Base-by-base conservation (phyloP, 1,140 invertebrate genomes). In the Apocrypta bakeri region DNA sequence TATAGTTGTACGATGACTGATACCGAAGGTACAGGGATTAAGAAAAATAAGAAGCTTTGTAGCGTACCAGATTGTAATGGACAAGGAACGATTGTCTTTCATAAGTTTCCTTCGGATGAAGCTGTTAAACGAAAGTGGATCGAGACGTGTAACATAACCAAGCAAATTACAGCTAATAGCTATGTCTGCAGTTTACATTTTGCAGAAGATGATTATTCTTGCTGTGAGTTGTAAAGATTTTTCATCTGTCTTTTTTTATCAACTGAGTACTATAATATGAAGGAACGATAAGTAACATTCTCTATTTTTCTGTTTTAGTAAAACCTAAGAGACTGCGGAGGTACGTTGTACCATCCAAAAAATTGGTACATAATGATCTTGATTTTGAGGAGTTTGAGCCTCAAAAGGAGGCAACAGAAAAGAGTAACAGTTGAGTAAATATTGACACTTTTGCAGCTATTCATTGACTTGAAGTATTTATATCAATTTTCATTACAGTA, bases 141-240 rank as follows among this genome's bases (percentile, higher is more conserved):
- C n/a, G 31, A 21, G 1, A 29, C 42, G 3, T 79, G 78, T 29
- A 61, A 61, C 42, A 79, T 79, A 56, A 72, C 78, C 40, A 71
- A 71, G 8, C 6, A 14, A 9, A 12, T 72, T n/a, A 79, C 40
- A 4, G 11, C 12, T 11, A 42, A 69, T 11, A 66, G 24, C 14
- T 61, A 31, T 24, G 12, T 72, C 27, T 79, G 78, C 27, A 61
- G 31, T n/a, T 14, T 8, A 24, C 78, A 79, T 72, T 79, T 79
- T 29, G 12, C 9, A 1, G 11, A 79, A 8, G 40, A 79, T 0
- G 78, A 79, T 24, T 79, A 72, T 21, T n/a, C 31, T 2, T 48
- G 56, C 7, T 7, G 77, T 69, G 31, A 66, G 12, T 74, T 27
- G 3, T 4, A 48, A 40, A 27, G 24, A n/a, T 8, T 74, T 14